A percentile compares a stretch with the other conserved stretches of the same genome.
These are phyloP conservation scores for Acanthaster planci DNA, from an alignment of 35 echinoderm and acorn worm genomes.

Conservation along the genomic window DNA sequence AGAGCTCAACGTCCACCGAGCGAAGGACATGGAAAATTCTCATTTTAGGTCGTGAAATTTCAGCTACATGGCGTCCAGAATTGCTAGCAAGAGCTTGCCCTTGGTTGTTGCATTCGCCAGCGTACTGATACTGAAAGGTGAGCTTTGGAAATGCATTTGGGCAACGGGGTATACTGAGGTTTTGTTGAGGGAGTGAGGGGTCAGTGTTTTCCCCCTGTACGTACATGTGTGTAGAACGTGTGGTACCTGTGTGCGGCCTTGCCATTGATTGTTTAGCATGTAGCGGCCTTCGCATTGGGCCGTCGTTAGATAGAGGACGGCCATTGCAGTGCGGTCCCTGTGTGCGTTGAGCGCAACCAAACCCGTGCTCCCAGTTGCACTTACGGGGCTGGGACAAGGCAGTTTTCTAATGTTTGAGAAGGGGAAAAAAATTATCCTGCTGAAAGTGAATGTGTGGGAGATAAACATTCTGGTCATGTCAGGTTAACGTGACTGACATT, in stretches of 20 bases:
- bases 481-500: no score
- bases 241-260: not conserved
- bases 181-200: not conserved
- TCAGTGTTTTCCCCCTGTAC: slow-evolving; percentile 6
- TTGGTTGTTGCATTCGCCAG: not conserved
- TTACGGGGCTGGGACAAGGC: no score
- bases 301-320: no score
- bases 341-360: no score
- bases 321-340: no score
- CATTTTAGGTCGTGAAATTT: not conserved
- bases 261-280: not conserved
- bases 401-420: no score
- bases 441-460: no score
- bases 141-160: not conserved
- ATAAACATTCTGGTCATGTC: no score
- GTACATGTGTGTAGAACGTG: not conserved
- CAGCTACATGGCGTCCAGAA: slow-evolving; percentile 24
- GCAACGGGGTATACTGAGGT: not conserved
- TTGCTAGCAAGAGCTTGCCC: not conserved
- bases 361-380: no score
- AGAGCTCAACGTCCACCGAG: not conserved
- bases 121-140: slow-evolving; percentile 19
- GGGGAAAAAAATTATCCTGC: no score
- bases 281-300: not conserved
- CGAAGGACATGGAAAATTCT: slow-evolving; percentile 13